Base-by-base conservation (phyloP, 1,140 invertebrate species). In the Tetragonula clypearis region DNA sequence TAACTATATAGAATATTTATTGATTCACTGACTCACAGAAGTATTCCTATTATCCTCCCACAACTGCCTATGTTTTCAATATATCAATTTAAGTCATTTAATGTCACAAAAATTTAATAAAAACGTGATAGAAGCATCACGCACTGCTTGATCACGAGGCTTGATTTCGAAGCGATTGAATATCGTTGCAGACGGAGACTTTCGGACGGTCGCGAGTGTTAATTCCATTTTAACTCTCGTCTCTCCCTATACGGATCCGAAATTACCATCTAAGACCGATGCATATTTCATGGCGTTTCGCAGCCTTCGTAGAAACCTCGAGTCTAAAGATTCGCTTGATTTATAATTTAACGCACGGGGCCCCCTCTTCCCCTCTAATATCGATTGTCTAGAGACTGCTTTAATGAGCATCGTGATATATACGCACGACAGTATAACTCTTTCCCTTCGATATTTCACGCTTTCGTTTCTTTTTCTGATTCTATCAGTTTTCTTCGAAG, bases 211-310 rank as follows among this genome's bases (percentile, higher is more conserved):
- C 77, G 74, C 79, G 89, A 86, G 93, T 92, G 93, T 94, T 94
- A 94, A 94, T 94, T 93, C 92, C 92, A 93, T 94, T 94, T 92
- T 91, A 93, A 94, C 89, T 90, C 80, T 71, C 85, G 72, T 62
- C 74, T 62, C 74, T 41, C 71, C 75, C 26, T 53, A 41, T 30
- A 1, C 55, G 74, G 82, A 89, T 91, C 0, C 85, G 85, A 91
- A 93, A 94, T 92, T 94, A 94, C 92, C 92, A 91, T 92, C 93
- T 91, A 94, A 95, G 92, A 94, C 89, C 91, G 83, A 89, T 95
- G 91, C 92, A 94, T 95, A 94, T 94, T 95, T 95, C 90, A 95
- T 94, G 91, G 26, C 35, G n/a, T 72, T 84, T 78, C 66, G 79
- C 81, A 82, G 87, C 82, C 82, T 87, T 89, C 85, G 82, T 60